Evolutionary conservation across 1,140 invertebrate genomes (phyloP).

Genomic region (Trichomalopsis sarcophagae): DNA sequence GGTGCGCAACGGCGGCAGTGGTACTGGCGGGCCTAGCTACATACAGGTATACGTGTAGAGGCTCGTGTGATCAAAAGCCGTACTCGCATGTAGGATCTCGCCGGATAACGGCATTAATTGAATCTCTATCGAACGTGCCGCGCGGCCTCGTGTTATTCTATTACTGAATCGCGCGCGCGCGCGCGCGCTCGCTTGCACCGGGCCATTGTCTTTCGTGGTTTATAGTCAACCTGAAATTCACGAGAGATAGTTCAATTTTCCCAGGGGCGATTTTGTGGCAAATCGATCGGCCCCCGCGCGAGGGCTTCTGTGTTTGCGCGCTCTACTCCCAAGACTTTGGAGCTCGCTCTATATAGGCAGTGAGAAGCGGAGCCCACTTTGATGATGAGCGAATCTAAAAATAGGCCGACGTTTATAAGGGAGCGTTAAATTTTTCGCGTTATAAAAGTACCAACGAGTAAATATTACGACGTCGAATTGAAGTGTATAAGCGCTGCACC

Average conservation of each 20-base stretch:
- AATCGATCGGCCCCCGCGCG: conserved; percentile 51
- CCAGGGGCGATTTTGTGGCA: conserved; percentile 57
- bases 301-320: conserved; percentile 4
- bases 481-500: too few relatives aligned
- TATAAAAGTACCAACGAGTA: too few relatives aligned
- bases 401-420: too few relatives aligned
- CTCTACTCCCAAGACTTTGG: conserved; percentile 29
- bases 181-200: conserved; percentile 51
- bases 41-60: conserved; percentile 37
- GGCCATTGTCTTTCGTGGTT: conserved; percentile 69
- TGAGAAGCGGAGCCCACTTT: too few relatives aligned
- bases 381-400: too few relatives aligned
- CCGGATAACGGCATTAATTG: conserved; percentile 71
- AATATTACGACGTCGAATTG: too few relatives aligned
- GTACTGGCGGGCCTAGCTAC: background rate
- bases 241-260: conserved; percentile 61
- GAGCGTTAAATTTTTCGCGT: too few relatives aligned
- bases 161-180: conserved; percentile 66
- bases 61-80: conserved; percentile 65
- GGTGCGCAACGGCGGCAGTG: background rate
- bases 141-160: conserved; percentile 69
- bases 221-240: conserved; percentile 64
- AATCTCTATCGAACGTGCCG: conserved; percentile 68
- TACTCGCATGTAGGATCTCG: conserved; percentile 62
- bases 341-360: background rate